phyloP scores from a whole-genome alignment of 1,140 invertebrate species.

The Dendroctonus ponderosae region DNA sequence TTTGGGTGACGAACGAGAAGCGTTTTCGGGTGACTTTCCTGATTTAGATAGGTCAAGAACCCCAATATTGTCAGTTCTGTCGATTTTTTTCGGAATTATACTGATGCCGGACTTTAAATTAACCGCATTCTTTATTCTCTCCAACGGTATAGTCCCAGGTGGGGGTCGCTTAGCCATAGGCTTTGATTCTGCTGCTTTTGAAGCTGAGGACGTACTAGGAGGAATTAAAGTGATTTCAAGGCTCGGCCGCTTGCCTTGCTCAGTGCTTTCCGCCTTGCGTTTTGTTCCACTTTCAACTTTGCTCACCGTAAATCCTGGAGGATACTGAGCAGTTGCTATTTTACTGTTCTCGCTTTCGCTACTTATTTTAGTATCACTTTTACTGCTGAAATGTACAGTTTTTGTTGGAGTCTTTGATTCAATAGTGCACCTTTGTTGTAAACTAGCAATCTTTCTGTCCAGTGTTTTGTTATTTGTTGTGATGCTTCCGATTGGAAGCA shows the following conservation, averaged over 20 bases:
- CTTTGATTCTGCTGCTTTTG: constrained; percentile 30
- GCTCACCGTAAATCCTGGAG: constrained; percentile 48
- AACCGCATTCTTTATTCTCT: constrained; percentile 46
- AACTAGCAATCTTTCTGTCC: constrained; percentile 44
- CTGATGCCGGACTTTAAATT: constrained; percentile 47
- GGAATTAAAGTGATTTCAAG: constrained; percentile 48
- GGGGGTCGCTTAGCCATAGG: constrained; percentile 42
- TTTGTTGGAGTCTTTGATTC: constrained; percentile 35
- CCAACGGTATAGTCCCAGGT: constrained; percentile 48
- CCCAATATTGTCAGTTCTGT: constrained; percentile 41
- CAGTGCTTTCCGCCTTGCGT: constrained; percentile 38
- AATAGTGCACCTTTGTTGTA: constrained; percentile 42
- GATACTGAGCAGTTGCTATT: constrained; percentile 42
- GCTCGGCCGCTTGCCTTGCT: constrained; percentile 46
- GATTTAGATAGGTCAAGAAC: constrained; percentile 47
- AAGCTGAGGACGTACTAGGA: constrained; percentile 14
- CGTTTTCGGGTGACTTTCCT: constrained; percentile 33
- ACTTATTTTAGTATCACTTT: constrained; percentile 22
- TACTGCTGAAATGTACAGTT: not conserved
- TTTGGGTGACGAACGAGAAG: constrained; percentile 33
- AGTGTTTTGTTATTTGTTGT: constrained; percentile 36
- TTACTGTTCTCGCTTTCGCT: constrained; percentile 40
- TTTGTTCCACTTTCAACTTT: constrained; percentile 47
- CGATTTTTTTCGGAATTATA: constrained; percentile 45
- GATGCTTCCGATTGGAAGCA: constrained; percentile 32